Conservation (phyloP, 2,797 vertebrate species). For the Semaprochilodus insignis region DNA sequence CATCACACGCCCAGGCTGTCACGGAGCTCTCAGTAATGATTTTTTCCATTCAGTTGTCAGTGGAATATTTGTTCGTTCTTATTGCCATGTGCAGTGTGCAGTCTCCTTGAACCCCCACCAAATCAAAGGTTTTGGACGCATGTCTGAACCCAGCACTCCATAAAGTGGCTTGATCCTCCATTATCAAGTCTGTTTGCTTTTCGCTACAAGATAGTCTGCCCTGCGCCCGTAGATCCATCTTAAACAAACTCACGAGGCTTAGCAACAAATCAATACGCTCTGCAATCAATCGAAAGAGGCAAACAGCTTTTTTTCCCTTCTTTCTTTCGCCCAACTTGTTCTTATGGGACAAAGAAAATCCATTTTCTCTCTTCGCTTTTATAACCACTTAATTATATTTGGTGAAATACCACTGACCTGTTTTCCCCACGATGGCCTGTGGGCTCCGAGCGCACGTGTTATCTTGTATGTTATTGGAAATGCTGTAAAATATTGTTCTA, state of each 20-base stretch:
- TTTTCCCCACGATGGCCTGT: constrained; percentile 49
- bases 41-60: constrained; percentile 1
- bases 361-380: constrained; percentile 62
- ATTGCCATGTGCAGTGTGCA: constrained; percentile 13
- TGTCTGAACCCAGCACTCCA: constrained; percentile 37
- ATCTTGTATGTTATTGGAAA: constrained; percentile 55
- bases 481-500: constrained; percentile 37
- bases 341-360: constrained; percentile 65
- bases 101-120: neutral
- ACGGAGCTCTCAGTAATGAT: neutral
- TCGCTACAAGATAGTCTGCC: constrained; percentile 58
- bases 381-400: constrained; percentile 70
- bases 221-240: constrained; percentile 64
- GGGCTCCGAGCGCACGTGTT: constrained; percentile 36
- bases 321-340: constrained; percentile 59
- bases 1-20: neutral
- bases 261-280: constrained; percentile 68
- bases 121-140: constrained; percentile 39
- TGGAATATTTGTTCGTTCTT: constrained; percentile 39
- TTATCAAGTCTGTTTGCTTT: constrained; percentile 63
- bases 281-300: constrained; percentile 64
- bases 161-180: constrained; percentile 48
- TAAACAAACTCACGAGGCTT: constrained; percentile 70
- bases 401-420: constrained; percentile 59
- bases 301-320: constrained; percentile 41